A percentile compares a stretch with the other conserved stretches of the same genome.
phyloP scores from a whole-genome alignment of 1,140 invertebrate species.

The Drosophila orena region DNA sequence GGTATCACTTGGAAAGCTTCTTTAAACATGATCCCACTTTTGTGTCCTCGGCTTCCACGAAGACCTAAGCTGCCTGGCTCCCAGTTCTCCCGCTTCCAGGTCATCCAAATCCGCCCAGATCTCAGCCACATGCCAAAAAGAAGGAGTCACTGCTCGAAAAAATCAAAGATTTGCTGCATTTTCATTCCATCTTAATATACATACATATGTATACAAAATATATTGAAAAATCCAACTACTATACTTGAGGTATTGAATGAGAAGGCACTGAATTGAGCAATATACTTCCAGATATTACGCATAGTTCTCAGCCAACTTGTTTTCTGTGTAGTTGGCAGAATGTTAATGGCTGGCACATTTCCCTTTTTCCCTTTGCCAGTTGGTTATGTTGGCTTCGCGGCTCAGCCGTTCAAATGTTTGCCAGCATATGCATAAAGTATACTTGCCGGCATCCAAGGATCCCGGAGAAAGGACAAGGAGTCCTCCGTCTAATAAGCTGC shows the following conservation, averaged over 20 bases:
- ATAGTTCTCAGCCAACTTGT: not conserved
- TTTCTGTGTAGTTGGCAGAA: not conserved
- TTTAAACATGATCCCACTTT: constrained; percentile 29
- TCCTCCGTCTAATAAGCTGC: constrained; percentile 53
- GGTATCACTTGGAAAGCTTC: constrained; percentile 5
- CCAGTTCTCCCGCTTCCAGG: not conserved
- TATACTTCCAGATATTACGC: no score
- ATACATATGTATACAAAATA: not conserved
- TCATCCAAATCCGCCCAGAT: constrained; percentile 16
- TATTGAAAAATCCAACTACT: no score
- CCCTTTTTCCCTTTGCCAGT: no score
- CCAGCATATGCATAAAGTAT: constrained; percentile 60
- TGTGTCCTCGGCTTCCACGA: constrained; percentile 22
- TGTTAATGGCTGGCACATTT: constrained; percentile 20
- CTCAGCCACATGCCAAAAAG: constrained; percentile 2
- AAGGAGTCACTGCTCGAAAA: no score
- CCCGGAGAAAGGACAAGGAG: not conserved
- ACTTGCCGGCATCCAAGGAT: not conserved
- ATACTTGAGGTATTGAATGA: no score
- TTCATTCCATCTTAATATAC: no score
- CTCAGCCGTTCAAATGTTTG: constrained; percentile 42
- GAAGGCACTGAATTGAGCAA: no score
- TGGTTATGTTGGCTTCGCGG: constrained; percentile 41
- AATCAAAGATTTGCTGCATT: not conserved
- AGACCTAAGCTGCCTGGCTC: constrained; percentile 8